Conservation (phyloP, 2,113 vertebrate species). For the Marmota monax region DNA sequence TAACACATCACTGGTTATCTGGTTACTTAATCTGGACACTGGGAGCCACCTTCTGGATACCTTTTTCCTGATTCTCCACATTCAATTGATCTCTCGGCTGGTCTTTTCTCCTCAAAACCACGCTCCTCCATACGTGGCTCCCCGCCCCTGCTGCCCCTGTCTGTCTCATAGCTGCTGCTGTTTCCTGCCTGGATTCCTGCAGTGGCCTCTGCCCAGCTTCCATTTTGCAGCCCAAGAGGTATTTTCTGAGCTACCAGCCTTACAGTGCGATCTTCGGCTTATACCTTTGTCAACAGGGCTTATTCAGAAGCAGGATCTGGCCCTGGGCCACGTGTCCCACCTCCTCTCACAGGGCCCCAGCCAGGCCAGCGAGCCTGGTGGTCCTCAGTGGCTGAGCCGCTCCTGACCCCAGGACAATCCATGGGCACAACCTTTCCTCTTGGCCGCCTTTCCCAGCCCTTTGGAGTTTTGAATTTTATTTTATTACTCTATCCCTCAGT, state of each 20-base stretch:
- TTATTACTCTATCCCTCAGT: background rate
- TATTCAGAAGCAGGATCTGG: background rate
- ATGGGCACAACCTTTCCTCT: accelerated
- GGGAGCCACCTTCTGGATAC: background rate
- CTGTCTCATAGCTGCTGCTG: accelerated
- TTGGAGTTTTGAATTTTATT: no score
- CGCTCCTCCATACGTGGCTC: accelerated
- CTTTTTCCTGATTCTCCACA: background rate
- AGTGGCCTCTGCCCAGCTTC: background rate
- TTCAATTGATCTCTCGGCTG: background rate
- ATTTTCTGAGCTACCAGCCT: background rate
- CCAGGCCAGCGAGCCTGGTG: background rate
- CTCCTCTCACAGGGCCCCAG: accelerated
- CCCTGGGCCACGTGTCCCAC: accelerated
- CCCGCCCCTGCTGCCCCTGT: background rate
- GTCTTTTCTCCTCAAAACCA: background rate
- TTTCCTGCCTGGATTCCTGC: background rate
- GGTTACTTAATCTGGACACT: background rate
- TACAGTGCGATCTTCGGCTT: background rate
- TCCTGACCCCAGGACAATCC: accelerated
- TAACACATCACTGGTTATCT: accelerated
- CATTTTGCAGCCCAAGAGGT: background rate
- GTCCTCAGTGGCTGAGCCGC: accelerated
- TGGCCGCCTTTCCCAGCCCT: background rate
- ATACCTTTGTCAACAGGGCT: accelerated